A percentile compares a stretch with the other conserved stretches of the same genome.
These are phyloP conservation scores for Cyaniris semiargus DNA, from an alignment of 2,888 invertebrate genomes.

Conservation along the genomic window DNA sequence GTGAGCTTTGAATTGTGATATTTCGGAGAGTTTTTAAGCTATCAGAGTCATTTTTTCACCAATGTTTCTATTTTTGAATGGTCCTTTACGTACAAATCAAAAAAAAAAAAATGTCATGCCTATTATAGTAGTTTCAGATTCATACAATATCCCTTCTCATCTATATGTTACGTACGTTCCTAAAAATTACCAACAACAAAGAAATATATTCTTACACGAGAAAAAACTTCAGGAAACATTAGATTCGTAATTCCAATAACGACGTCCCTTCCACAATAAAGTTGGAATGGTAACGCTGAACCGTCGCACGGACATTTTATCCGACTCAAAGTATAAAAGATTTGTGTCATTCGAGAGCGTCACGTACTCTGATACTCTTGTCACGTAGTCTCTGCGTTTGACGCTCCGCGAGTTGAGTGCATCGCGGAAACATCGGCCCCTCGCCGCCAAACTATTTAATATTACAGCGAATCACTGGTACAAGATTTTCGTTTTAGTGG, in stretches of 20 bases:
- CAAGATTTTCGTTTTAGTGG: constrained; percentile 22
- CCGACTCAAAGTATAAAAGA: constrained; percentile 29
- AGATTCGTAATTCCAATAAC: constrained; percentile 15
- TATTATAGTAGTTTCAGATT: too few species aligned
- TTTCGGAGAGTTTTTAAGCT: too few species aligned
- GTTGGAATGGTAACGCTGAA: neutral
- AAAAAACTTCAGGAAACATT: neutral
- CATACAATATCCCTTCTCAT: neutral
- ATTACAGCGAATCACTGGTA: constrained; percentile 19
- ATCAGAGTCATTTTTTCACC: too few species aligned
- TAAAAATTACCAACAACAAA: neutral
- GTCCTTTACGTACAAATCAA: too few species aligned
- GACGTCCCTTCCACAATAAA: constrained; percentile 19
- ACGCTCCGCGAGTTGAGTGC: constrained; percentile 26
- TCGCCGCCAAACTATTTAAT: constrained; percentile 14
- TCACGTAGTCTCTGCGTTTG: constrained; percentile 27
- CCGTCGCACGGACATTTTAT: constrained; percentile 24
- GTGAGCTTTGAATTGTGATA: too few species aligned
- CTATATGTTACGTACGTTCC: neutral
- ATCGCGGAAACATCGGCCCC: constrained; percentile 15
- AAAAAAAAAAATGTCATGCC: too few species aligned
- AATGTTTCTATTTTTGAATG: too few species aligned
- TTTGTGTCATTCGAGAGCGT: constrained; percentile 28
- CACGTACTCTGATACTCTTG: constrained; percentile 22
- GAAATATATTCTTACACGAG: neutral